phyloP scores from a whole-genome alignment of 2,797 vertebrate species.

The Aphelocoma californica region DNA sequence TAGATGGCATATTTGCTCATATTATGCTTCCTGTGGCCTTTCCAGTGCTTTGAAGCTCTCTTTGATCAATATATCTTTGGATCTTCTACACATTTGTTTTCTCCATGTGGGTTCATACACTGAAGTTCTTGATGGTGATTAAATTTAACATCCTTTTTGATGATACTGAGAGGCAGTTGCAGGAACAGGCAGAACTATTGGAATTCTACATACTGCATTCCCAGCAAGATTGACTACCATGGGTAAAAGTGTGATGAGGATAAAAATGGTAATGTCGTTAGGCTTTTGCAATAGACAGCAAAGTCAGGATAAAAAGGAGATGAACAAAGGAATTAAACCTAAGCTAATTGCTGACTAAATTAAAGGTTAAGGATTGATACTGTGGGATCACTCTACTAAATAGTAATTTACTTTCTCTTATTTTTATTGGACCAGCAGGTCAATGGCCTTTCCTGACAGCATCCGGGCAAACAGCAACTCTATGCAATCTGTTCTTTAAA shows the following conservation, averaged over 20 bases:
- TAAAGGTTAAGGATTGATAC: background rate
- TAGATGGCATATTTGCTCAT: background rate
- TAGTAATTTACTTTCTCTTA: background rate
- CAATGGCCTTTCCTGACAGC: background rate
- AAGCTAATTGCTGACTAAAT: background rate
- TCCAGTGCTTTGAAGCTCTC: background rate
- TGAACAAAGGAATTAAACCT: background rate
- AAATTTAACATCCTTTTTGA: background rate
- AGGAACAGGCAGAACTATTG: background rate
- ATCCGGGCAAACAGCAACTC: background rate
- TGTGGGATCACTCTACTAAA: background rate
- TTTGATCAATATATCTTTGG: background rate
- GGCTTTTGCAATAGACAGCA: background rate
- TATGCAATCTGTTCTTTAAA: background rate
- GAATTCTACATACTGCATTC: background rate
- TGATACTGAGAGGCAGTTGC: background rate
- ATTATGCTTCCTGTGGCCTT: background rate
- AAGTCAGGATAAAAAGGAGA: background rate
- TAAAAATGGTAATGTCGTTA: background rate
- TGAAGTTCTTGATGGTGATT: background rate
- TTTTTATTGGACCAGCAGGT: background rate
- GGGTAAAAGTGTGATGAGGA: background rate
- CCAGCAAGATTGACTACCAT: background rate
- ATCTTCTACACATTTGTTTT: background rate
- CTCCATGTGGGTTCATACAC: rapidly evolving